Base-by-base conservation (phyloP, 1,140 invertebrate species). In the Cydia strobilella region DNA sequence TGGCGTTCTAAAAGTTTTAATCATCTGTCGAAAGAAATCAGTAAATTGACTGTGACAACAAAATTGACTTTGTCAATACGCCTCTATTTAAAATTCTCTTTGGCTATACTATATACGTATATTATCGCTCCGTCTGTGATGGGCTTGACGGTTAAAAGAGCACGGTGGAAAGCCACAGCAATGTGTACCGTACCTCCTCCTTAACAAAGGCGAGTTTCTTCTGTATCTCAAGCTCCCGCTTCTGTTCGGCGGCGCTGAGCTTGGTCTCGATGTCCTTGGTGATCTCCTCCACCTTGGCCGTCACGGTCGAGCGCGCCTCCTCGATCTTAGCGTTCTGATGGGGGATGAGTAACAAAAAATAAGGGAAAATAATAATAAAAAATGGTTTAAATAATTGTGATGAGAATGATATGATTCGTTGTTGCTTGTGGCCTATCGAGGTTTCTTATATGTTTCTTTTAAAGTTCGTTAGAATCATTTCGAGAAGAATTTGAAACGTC, bases 201-300 rank as follows among this genome's bases (percentile, higher is more conserved):
- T 96, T 96, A 83, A 97, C 94, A 86, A 94, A 95, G 86, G 97
- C 96, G 84, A 97, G 93, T 94, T 96, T 96, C 91, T 95, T 96
- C 92, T 97, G 95, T 74, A 97, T 95, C 88, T 96, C 96, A 86
- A 96, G 96, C 87, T 96, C 95, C 71, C 96, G 94, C 85, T 97
- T 97, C 83, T 94, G 94, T 89, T 97, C 96, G 75, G 96, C 96
- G 77, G 94, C 93, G 76, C 94, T 95, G 76, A 97, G 94, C 93
- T 96, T 97, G 83, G 94, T 95, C 90, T 96, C 95, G 81, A 97
- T 94, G 86, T 96, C 95, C 81, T 95, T 94, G 54, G 94, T 94
- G 76, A 95, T 94, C 88, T 96, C 95, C 82, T 94, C 94, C 81
- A 94, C 94, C 85, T 95, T 95, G 82, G 94, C 94, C 75, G 93